Evolutionary conservation across 1,140 invertebrate species (phyloP), one percentile per base, ranked within the genome.

Genomic region (Pachypeltis micranthus): DNA sequence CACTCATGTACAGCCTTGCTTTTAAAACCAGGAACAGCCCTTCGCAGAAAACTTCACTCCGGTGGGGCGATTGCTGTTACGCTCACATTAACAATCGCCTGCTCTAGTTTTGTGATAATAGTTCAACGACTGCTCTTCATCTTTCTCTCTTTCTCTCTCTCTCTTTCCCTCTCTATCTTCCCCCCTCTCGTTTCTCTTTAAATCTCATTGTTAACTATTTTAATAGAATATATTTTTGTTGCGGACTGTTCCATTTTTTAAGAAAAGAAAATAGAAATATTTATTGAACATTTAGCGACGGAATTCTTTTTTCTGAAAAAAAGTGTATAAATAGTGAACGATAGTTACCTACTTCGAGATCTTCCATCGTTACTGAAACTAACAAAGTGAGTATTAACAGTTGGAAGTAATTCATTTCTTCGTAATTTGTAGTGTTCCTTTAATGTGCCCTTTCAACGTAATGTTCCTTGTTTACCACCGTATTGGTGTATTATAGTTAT

Each of bases 21-120:
- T 92, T 92, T 86, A 92, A 84, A 81, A 92, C 90, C 75, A 87
- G 88, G 79, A 93, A 93, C 80, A 91, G 88, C 81, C 90, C 91
- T 80, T 92, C 89, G 77, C 90, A 92, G 80, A 93, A 92, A 82
- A 93, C 90, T 76, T 91, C 88, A 75, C 84, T 93, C 69, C 85
- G 91, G 77, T 93, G 91, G 90, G 90, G 90, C 74, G 91, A 93
- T 79, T 91, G 89, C 79, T 93, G 90, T 78, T 72, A 71, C 68
- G 19, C 23, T n/a, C n/a, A 10, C 34, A 39, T n/a, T 39, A 47
- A 16, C n/a, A n/a, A n/a, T n/a, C n/a, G n/a, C n/a, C n/a, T n/a
- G n/a, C n/a, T n/a, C n/a, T n/a, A n/a, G n/a, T n/a, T n/a, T n/a
- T 29, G 27, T 57, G 27, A 57, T 26, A 26, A 57, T 25, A 25